These are phyloP conservation scores for Papilio dardanus DNA, from an alignment of 1,140 invertebrate species.

Conservation along the genomic window DNA sequence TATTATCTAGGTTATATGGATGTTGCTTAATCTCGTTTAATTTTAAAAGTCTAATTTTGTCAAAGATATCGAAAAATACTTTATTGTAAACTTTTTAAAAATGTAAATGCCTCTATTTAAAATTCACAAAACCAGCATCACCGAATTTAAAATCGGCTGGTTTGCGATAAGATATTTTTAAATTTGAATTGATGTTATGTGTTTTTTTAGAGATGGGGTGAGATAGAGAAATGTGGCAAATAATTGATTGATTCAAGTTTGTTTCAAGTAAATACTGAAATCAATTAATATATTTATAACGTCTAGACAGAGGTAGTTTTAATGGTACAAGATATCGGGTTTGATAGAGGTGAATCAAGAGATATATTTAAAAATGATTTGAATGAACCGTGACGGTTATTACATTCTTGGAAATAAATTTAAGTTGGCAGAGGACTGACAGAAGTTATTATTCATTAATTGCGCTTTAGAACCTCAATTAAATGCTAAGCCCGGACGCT, in stretches of 20 bases:
- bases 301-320: background rate
- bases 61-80: too few species aligned
- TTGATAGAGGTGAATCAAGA: slow-evolving; percentile 13
- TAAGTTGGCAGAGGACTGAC: slow-evolving; percentile 16
- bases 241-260: background rate
- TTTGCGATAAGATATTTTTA: too few species aligned
- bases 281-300: background rate
- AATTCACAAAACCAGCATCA: too few species aligned
- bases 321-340: background rate
- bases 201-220: too few species aligned
- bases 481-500: slow-evolving; percentile 22
- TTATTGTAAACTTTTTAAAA: too few species aligned
- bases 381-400: background rate
- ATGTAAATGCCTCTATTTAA: too few species aligned
- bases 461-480: slow-evolving; percentile 19
- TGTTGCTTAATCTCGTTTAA: background rate
- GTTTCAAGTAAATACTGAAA: background rate
- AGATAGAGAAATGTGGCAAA: background rate
- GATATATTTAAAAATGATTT: background rate
- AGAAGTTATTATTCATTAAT: slow-evolving; percentile 30
- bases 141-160: too few species aligned
- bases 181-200: too few species aligned
- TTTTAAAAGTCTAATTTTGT: background rate
- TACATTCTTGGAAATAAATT: slow-evolving; percentile 23
- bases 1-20: background rate